Conservation (phyloP, 2,113 vertebrate species). For the Rousettus leschenaultii region DNA sequence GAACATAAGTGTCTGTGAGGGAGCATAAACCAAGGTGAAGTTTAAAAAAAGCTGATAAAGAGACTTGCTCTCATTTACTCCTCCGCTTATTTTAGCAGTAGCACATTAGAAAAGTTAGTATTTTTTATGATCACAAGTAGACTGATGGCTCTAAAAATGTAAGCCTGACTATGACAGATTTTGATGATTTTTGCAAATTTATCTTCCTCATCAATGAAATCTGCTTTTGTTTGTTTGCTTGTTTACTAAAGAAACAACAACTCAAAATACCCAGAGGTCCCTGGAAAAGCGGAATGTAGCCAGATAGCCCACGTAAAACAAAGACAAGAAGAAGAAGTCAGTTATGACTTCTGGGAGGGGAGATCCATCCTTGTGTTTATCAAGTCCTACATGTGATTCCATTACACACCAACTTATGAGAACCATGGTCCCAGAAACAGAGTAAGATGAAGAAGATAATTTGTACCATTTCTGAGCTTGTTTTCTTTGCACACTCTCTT, state of each 20-base stretch:
- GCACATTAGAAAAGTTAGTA: neutral
- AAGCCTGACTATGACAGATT: neutral
- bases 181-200: neutral
- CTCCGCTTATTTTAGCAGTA: neutral
- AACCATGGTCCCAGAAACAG: neutral
- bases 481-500: neutral
- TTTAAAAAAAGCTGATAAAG: neutral
- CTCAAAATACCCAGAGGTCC: neutral
- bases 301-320: slow-evolving; percentile 29
- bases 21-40: neutral
- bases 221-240: neutral
- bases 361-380: neutral
- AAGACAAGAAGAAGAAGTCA: neutral
- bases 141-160: neutral
- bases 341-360: neutral
- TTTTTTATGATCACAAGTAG: neutral
- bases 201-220: neutral
- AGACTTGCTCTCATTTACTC: neutral
- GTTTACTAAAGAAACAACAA: neutral
- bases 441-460: neutral
- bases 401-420: neutral
- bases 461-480: neutral
- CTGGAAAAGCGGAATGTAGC: neutral
- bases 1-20: neutral
- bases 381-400: neutral